A percentile compares a stretch with the other conserved stretches of the same genome.
phyloP scores from a whole-genome alignment of 1,140 invertebrate species.

The Cheumatopsyche charites region DNA sequence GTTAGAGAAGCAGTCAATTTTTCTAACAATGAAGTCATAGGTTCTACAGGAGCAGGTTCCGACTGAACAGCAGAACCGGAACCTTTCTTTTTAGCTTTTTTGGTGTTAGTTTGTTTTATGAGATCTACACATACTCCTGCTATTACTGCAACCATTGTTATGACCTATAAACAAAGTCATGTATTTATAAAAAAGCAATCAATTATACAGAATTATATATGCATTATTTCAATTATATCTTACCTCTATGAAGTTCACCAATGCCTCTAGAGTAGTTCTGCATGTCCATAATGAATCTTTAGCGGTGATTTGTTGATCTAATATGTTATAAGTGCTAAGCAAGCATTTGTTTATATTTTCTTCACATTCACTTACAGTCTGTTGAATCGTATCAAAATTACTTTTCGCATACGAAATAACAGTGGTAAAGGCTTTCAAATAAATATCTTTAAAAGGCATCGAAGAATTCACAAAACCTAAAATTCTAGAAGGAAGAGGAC shows the following conservation, averaged over 20 bases:
- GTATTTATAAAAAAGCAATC: not conserved
- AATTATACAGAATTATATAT: not conserved
- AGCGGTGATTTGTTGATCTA: constrained; percentile 40
- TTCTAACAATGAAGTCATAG: not conserved
- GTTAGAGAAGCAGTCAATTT: not conserved
- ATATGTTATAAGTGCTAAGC: constrained; percentile 4
- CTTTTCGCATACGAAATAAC: constrained; percentile 49
- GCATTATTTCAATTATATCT: constrained; percentile 17
- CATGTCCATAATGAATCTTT: constrained; percentile 45
- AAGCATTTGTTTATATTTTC: constrained; percentile 34
- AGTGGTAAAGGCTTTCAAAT: constrained; percentile 50
- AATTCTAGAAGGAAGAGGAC: constrained; percentile 55
- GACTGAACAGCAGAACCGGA: not conserved
- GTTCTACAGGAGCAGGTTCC: constrained; percentile 19
- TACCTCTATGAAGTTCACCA: constrained; percentile 57
- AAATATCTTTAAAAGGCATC: constrained; percentile 55
- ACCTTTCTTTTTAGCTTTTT: constrained; percentile 23
- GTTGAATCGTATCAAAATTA: constrained; percentile 16
- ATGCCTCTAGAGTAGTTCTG: constrained; percentile 49
- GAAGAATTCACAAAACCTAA: constrained; percentile 55
- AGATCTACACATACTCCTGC: constrained; percentile 23
- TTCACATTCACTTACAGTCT: constrained; percentile 16
- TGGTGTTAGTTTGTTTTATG: constrained; percentile 17
- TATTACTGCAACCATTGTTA: constrained; percentile 9
- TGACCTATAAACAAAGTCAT: constrained; percentile 11